These are phyloP conservation scores for Tethea ocularis DNA, from an alignment of 2,888 invertebrate genomes.

Conservation along the genomic window DNA sequence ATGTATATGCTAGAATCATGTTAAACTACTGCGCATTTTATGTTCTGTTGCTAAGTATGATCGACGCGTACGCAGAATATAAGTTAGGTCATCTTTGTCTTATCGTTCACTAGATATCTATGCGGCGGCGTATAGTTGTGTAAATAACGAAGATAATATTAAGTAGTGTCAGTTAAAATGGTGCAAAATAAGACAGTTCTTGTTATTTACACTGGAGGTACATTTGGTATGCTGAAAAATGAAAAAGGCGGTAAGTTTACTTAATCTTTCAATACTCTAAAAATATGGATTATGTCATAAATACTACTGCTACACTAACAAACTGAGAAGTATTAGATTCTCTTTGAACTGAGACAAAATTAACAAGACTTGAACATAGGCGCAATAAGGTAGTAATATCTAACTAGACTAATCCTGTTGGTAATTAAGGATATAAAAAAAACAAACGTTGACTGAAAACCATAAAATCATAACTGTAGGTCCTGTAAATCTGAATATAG, in stretches of 20 bases:
- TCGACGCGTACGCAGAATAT: not conserved
- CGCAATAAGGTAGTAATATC: too few species aligned
- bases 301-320: too few species aligned
- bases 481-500: too few species aligned
- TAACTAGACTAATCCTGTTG: too few species aligned
- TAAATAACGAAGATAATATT: not conserved
- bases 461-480: too few species aligned
- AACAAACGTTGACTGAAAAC: too few species aligned
- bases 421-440: too few species aligned
- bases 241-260: conserved; percentile 87
- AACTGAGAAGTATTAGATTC: too few species aligned
- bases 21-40: not conserved
- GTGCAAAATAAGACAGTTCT: conserved; percentile 52
- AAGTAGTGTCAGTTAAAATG: conserved; percentile 41
- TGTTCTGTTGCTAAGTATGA: not conserved
- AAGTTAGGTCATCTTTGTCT: not conserved
- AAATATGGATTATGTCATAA: too few species aligned
- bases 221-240: conserved; percentile 97
- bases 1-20: not conserved
- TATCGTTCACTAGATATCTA: conserved; percentile 7
- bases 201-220: conserved; percentile 95
- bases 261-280: too few species aligned
- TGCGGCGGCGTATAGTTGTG: not conserved
- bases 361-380: too few species aligned
- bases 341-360: too few species aligned